Evolutionary conservation across 2,888 invertebrate genomes (phyloP).

Genomic region (Clivina fossor): DNA sequence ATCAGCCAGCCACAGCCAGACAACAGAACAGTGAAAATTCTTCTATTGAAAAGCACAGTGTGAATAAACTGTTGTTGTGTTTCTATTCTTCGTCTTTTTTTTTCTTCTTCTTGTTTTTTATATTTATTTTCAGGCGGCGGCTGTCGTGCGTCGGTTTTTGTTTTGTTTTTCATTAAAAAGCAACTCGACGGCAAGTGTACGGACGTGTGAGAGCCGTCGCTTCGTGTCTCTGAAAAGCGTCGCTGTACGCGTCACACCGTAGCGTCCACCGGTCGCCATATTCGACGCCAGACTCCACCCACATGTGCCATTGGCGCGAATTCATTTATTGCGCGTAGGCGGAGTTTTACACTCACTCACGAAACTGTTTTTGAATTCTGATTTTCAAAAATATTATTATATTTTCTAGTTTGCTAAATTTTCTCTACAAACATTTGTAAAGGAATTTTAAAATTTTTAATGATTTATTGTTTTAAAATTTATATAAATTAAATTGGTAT

Average conservation of each 20-base stretch:
- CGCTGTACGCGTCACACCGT: slow-evolving; percentile 24
- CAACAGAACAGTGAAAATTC: too few relatives aligned
- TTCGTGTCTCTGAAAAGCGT: slow-evolving; percentile 5
- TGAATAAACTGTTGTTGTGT: not conserved
- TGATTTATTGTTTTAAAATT: not conserved
- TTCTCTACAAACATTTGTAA: not conserved
- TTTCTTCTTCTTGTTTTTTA: too few relatives aligned
- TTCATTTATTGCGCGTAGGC: slow-evolving; percentile 40
- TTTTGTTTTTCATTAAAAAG: not conserved
- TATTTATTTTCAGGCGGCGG: too few relatives aligned
- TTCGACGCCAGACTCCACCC: slow-evolving; percentile 19
- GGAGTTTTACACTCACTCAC: slow-evolving; percentile 33
- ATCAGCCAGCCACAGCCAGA: too few relatives aligned
- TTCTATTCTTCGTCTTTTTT: too few relatives aligned
- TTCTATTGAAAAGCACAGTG: not conserved
- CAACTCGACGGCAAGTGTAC: not conserved
- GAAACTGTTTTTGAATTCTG: not conserved
- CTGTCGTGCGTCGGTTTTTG: too few relatives aligned
- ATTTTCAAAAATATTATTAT: not conserved
- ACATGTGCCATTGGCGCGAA: slow-evolving; percentile 39
- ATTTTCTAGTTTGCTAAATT: not conserved
- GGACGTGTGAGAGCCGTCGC: slow-evolving; percentile 8
- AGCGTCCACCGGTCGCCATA: slow-evolving; percentile 26
- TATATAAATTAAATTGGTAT: not conserved
- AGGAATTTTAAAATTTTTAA: not conserved